These are phyloP conservation scores for Morphnarchus princeps DNA, from an alignment of 2,113 vertebrate genomes.

Conservation along the genomic window DNA sequence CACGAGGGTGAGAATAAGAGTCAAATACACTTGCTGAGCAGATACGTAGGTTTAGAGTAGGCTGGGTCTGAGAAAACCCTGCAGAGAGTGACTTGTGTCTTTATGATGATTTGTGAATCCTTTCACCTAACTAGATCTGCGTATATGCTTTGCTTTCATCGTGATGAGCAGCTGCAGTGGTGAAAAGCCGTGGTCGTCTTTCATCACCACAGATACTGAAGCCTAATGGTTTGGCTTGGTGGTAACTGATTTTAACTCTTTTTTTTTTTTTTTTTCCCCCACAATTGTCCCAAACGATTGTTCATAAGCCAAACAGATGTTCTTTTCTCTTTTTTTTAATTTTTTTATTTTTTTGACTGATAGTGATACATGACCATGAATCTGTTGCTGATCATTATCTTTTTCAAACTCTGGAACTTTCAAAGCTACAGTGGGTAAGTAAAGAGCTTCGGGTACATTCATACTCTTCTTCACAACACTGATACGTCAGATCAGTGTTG, in stretches of 20 bases:
- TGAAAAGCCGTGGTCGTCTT: neutral
- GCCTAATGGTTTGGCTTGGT: neutral
- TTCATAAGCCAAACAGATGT: neutral
- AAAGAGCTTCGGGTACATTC: rapidly evolving
- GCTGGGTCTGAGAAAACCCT: neutral
- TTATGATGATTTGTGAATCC: neutral
- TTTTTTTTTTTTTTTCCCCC: neutral
- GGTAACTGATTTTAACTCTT: neutral
- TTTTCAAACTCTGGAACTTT: neutral
- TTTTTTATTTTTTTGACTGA: neutral
- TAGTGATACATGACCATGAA: neutral
- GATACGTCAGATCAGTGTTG: neutral
- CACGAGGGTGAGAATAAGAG: rapidly evolving
- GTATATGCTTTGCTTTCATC: neutral
- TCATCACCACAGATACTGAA: neutral
- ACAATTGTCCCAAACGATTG: neutral
- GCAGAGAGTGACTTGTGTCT: neutral
- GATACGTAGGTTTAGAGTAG: rapidly evolving
- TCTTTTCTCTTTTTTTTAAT: neutral
- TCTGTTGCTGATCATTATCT: neutral
- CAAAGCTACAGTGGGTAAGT: neutral
- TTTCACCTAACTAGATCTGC: neutral
- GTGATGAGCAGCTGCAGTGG: neutral
- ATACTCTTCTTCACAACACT: neutral
- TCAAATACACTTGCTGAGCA: neutral